phyloP scores from a whole-genome alignment of 2,797 vertebrate genomes.

The Catamblyrhynchus diadema region DNA sequence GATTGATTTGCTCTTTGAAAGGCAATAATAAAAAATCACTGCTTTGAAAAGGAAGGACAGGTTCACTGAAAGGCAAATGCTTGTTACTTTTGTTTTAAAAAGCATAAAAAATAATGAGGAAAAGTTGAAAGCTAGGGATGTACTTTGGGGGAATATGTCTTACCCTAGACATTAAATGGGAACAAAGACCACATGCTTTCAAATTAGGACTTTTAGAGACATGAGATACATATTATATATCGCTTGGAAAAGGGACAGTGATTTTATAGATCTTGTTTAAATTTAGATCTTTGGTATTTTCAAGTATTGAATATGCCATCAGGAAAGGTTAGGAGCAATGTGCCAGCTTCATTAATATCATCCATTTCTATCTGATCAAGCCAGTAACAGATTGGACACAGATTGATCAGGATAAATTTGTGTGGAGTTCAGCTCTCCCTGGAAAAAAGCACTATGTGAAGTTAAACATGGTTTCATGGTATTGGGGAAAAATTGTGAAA shows the following conservation, averaged over 20 bases:
- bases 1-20: conserved; percentile 29
- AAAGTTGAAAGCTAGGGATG: neutral
- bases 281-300: conserved; percentile 42
- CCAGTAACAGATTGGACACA: conserved; percentile 35
- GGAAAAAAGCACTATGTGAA: neutral
- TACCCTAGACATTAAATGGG: neutral
- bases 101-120: neutral
- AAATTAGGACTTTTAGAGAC: neutral
- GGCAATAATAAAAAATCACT: neutral
- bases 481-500: neutral
- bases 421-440: neutral
- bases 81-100: neutral
- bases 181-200: neutral
- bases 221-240: neutral
- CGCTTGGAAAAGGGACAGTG: neutral
- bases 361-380: conserved; percentile 20
- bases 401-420: conserved; percentile 16
- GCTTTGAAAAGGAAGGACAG: neutral
- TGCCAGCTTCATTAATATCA: neutral
- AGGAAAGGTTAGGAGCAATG: conserved; percentile 1
- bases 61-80: neutral
- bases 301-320: neutral
- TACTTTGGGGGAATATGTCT: neutral
- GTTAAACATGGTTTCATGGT: neutral
- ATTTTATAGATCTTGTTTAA: conserved; percentile 27